Evolutionary conservation across 2,113 vertebrate genomes (phyloP), one percentile per base, ranked within the genome.

Genomic region (Eulacestoma nigropectus): DNA sequence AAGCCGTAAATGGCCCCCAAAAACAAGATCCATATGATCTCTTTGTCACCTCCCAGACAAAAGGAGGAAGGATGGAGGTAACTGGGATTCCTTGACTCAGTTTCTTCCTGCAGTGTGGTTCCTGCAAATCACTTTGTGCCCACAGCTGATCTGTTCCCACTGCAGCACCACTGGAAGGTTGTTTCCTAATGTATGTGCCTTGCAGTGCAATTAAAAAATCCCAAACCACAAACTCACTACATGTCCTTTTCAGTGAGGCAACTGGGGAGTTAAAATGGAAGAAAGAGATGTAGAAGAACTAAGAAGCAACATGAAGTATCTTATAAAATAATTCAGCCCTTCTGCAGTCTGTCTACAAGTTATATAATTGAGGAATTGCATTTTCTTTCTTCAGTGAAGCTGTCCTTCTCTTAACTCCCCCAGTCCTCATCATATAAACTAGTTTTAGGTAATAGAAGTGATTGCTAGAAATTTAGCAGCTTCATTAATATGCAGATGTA

Each of bases 401-500:
- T 91, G 62, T 93, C 74, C 81, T 89, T 46, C 84, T 42, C 53
- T 87, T 49, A 91, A 79, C 59, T 87, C 74, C 74, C 80, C 46
- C 81, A 83, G 0, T 26, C 70, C 50, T 94, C 81, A 89, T 95
- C 90, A 69, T 8, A 47, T 41, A 76, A 92, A 75, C 77, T 94
- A 44, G 67, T 77, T 69, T 47, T 57, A 94, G 74, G 90, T 81
- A 1, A 93, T 84, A 97, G 70, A 83, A 91, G 56, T 37, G 68
- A 93, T 92, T 94, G 91, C 84, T 92, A 53, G 74, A 96, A 93
- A 47, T 75, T 86, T 42, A 84, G 73, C 73, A 78, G 57, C 64
- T 85, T 95, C 94, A 82, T 96, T 97, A 95, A 95, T 84, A 96
- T 96, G 89, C 72, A 94, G 81, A 95, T 82, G 50, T 55, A 35